Base-by-base conservation (phyloP, 2,113 vertebrate species). In the Brevimyrus niger region DNA sequence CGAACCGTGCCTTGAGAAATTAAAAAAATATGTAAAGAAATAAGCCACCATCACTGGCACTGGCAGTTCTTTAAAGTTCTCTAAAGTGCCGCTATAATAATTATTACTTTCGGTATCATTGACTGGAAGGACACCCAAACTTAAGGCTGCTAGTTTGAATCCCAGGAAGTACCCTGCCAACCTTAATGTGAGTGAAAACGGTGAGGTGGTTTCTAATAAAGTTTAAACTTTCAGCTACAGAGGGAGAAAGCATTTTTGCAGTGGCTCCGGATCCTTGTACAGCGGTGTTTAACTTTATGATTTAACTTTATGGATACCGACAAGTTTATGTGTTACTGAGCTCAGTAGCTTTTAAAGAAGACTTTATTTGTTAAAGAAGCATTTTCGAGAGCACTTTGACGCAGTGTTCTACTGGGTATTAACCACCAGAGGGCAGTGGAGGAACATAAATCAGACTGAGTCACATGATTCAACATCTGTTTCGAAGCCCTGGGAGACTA, bases 381-480 rank as follows among this genome's bases (percentile, higher is more conserved):
- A 86, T 44, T 46, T 84, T 47, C 3, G 10, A 51, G 46, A 48
- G n/a, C 9, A 15, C 85, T 53, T 53, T 38, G 50, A 35, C 44
- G n/a, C 21, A 44, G 23, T 85, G n/a, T 9, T 50, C 17, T 48
- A n/a, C 38, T 27, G 46, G 38, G 27, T 38, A 88, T 5, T 10
- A 46, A 31, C 91, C 94, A 93, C 91, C 92, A 94, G 95, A 92
- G 92, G 94, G 8, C 93, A 94, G 93, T 94, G 92, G 89, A 95
- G 91, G 90, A 91, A 91, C 93, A 65, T 13, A 83, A 42, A 91
- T 89, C 44, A 3, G 89, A 90, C 92, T 92, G 92, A 93, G 92
- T 93, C 93, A 93, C 65, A 91, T 92, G 89, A 91, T 91, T 92
- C 91, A 92, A 91, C 93, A 93, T 94, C 94, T 94, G 94, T 93